Percentiles rank a stretch among this genome's conserved stretches.
phyloP scores from a whole-genome alignment of 2,888 invertebrate genomes.

The Tanypteryx hageni region DNA sequence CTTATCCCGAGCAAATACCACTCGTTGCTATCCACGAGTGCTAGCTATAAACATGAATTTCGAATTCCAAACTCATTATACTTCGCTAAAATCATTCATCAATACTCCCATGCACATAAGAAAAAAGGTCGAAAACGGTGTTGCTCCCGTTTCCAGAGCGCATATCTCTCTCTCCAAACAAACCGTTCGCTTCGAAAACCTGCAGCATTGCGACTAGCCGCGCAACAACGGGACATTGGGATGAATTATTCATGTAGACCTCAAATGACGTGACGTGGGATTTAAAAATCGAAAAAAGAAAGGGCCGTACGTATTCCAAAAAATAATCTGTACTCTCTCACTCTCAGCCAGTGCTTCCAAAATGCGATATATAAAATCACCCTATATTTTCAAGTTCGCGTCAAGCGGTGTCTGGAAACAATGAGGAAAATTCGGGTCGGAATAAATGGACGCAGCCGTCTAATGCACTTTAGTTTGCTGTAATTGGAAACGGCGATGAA shows the following conservation, averaged over 20 bases:
- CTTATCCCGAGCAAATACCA: neutral
- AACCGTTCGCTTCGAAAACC: neutral
- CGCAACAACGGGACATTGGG: neutral
- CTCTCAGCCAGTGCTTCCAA: neutral
- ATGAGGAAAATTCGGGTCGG: neutral
- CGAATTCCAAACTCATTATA: neutral
- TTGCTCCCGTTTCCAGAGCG: neutral
- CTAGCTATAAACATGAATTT: neutral
- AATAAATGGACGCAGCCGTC: neutral
- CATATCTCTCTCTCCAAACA: neutral
- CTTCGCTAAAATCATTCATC: neutral
- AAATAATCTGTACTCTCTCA: neutral
- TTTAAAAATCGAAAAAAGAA: neutral
- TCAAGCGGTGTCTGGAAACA: neutral
- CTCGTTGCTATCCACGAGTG: neutral
- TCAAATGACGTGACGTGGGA: neutral
- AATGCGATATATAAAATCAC: neutral
- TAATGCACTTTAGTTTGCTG: neutral
- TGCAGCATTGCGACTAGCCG: neutral
- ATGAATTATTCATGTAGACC: conserved; percentile 2
- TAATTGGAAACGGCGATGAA: neutral
- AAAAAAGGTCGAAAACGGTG: neutral
- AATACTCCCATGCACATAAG: no score
- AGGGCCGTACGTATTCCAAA: neutral
- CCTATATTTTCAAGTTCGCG: neutral